Evolutionary conservation across 2,797 vertebrate species (phyloP).

Genomic region (Ambastaia sidthimunki): DNA sequence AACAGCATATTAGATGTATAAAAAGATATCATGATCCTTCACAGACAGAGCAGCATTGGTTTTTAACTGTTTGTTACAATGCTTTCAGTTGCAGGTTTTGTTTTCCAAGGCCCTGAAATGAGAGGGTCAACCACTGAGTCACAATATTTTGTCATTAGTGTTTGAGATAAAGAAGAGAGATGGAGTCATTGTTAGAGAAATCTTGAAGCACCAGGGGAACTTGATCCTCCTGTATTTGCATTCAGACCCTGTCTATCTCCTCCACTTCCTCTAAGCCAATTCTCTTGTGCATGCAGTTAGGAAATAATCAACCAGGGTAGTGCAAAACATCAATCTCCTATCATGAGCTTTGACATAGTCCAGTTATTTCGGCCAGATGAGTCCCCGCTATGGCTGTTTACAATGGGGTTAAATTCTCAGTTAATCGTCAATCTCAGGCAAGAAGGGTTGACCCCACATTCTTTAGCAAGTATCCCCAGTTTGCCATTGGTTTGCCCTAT

Average conservation of each 20-base stretch:
- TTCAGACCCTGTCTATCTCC: slow-evolving; percentile 25
- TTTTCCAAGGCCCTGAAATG: not conserved
- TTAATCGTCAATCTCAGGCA: slow-evolving; percentile 71
- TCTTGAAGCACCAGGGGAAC: slow-evolving; percentile 40
- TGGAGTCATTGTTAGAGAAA: slow-evolving; percentile 17
- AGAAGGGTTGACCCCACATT: slow-evolving; percentile 75
- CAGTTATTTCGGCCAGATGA: slow-evolving; percentile 78
- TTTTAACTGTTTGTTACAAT: not conserved
- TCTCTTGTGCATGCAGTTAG: slow-evolving; percentile 9
- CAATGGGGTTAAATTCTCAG: slow-evolving; percentile 72
- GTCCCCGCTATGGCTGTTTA: slow-evolving; percentile 74
- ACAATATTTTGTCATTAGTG: slow-evolving; percentile 54
- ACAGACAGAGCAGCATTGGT: not conserved
- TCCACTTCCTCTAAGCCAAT: slow-evolving; percentile 35
- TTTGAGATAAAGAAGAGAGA: slow-evolving; percentile 11
- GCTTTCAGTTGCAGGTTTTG: not conserved
- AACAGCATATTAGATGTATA: not conserved
- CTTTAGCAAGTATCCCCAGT: slow-evolving; percentile 65
- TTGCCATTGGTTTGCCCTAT: slow-evolving; percentile 64
- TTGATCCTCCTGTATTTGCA: slow-evolving; percentile 42
- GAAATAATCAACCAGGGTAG: slow-evolving; percentile 44
- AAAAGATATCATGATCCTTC: not conserved
- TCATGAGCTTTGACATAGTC: slow-evolving; percentile 60
- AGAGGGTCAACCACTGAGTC: slow-evolving; percentile 20
- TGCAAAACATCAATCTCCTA: slow-evolving; percentile 54